Base-by-base conservation (phyloP, 2,888 invertebrate genomes). In the Ophion slaviceki region DNA sequence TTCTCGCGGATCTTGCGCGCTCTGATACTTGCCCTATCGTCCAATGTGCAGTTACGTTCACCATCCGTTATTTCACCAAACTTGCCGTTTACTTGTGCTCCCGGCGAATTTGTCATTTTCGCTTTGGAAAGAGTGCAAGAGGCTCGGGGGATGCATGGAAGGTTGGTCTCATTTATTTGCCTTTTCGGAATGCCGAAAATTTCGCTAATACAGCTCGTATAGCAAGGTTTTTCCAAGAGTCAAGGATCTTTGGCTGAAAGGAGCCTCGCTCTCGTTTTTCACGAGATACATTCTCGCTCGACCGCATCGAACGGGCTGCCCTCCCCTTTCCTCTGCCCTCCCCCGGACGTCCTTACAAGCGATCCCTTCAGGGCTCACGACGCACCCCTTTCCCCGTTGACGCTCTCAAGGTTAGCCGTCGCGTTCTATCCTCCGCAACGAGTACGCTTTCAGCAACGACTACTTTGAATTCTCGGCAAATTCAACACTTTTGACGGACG, bases 221-320 rank as follows among this genome's bases (percentile, higher is more conserved):
- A 40, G 20, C 81, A 83, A 84, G 81, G 83, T 81, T 62, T 47
- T 70, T 40, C 80, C 77, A 40, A 64, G 36, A 28, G 3, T n/a
- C 3, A 40, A 72, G 53, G 76, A 71, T 74, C 72, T 74, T 74
- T 32, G 24, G 24, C 80, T 76, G 47, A 79, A 86, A 86, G 74
- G 81, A 75, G 66, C 14, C 57, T 85, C 79, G 77, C 76, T 77
- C 80, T 82, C 81, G 81, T 86, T 84, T 86, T 86, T 86, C 86
- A 86, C 71, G 53, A 72, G 20, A 59, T 40, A 68, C 61, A 36
- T 36, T 74, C 83, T 66, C 70, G 68, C 75, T 81, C 78, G 78
- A 86, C 64, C 75, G 66, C 68, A 76, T 70, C 74, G 61, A 71
- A 76, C 47, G 53, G 70, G 53, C 36, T 82, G 61, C 57, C 20